Evolutionary conservation across 1,140 invertebrate genomes (phyloP).

Genomic region (Aphaenogaster rudis): DNA sequence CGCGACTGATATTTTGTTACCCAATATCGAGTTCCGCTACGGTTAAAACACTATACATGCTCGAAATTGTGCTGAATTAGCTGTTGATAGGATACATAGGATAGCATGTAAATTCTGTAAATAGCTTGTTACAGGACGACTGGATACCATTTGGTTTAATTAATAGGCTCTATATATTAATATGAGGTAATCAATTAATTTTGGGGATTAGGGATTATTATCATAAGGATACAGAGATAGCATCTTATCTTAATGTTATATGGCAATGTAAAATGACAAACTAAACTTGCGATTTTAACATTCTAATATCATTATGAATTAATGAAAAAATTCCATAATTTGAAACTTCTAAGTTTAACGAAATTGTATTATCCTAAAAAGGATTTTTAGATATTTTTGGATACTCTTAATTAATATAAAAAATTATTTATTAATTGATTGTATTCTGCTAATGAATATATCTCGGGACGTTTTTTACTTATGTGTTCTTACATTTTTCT

Average conservation of each 20-base stretch:
- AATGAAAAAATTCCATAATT: neutral
- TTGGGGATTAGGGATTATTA: neutral
- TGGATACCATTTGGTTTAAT: conserved; percentile 27
- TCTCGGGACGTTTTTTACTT: neutral
- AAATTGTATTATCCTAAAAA: neutral
- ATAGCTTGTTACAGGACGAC: conserved; percentile 12
- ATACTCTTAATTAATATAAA: neutral
- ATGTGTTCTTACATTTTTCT: neutral
- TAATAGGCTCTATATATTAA: conserved; percentile 12
- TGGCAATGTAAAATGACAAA: neutral
- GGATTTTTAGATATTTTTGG: neutral
- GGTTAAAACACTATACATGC: conserved; percentile 16
- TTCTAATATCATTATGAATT: neutral
- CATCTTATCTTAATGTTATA: neutral
- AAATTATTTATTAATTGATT: neutral
- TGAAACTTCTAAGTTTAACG: neutral
- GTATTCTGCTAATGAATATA: neutral
- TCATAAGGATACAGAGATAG: neutral
- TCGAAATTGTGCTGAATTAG: conserved; percentile 59
- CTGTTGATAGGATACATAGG: conserved; percentile 17
- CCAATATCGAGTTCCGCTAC: conserved; percentile 15
- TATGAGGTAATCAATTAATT: conserved; percentile 13
- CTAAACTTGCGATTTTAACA: neutral
- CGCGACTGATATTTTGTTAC: conserved; percentile 53
- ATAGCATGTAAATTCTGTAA: conserved; percentile 44